Conservation (phyloP, 2,888 invertebrate genomes). For the Shargacucullia verbasci region DNA sequence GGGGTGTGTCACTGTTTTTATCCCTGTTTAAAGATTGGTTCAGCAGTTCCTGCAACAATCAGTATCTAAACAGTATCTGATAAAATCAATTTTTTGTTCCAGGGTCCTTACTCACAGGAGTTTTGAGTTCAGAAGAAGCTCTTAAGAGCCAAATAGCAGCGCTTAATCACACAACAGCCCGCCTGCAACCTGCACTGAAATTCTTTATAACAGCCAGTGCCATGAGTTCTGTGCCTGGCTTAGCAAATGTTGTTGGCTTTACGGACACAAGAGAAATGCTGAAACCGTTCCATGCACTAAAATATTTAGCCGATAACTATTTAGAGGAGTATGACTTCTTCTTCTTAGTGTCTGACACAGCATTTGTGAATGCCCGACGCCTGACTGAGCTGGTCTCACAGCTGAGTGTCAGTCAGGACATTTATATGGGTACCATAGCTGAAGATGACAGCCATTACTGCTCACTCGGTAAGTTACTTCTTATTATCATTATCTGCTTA, state of each 20-base stretch:
- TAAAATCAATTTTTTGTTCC: slow-evolving; percentile 33
- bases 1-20: no score
- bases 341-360: slow-evolving; percentile 95
- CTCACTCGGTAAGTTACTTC: slow-evolving; percentile 88
- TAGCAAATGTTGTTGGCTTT: slow-evolving; percentile 95
- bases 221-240: slow-evolving; percentile 68
- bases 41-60: no score
- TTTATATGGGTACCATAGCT: slow-evolving; percentile 93
- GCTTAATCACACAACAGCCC: slow-evolving; percentile 96
- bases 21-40: no score
- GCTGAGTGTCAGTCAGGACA: slow-evolving; percentile 95
- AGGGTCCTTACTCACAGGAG: slow-evolving; percentile 92
- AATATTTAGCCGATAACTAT: slow-evolving; percentile 96
- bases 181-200: slow-evolving; percentile 94
- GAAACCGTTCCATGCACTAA: slow-evolving; percentile 95
- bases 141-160: slow-evolving; percentile 94
- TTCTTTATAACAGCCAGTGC: slow-evolving; percentile 92
- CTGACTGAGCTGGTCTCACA: slow-evolving; percentile 92
- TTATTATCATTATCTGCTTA: not conserved
- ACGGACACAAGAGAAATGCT: slow-evolving; percentile 93
- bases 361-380: slow-evolving; percentile 94
- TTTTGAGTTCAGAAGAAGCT: slow-evolving; percentile 93
- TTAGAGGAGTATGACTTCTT: slow-evolving; percentile 97
- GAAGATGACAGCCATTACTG: slow-evolving; percentile 91
- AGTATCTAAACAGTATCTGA: no score